Percentiles rank a stretch among this genome's conserved stretches.
Conservation (phyloP, 2,888 invertebrate species). For the Cactoblastis cactorum region DNA sequence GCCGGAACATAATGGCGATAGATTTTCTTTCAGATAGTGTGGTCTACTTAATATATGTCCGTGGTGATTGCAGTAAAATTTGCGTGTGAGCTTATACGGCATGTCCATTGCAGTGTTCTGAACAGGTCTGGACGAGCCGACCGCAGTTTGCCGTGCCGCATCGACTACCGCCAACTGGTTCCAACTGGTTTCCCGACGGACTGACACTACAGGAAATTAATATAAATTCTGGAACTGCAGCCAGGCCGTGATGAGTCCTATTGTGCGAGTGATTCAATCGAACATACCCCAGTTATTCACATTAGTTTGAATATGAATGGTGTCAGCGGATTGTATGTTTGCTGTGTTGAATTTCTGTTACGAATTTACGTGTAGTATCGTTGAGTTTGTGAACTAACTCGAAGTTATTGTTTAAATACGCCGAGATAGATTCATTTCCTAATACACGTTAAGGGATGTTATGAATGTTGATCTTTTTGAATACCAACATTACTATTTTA, state of each 20-base stretch:
- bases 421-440: too few relatives aligned
- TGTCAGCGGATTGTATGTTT: slow-evolving; percentile 38
- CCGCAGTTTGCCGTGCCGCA: slow-evolving; percentile 64
- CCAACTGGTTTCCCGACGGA: slow-evolving; percentile 34
- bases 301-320: slow-evolving; percentile 50
- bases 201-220: slow-evolving; percentile 69
- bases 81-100: slow-evolving; percentile 62
- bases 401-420: too few relatives aligned
- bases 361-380: background rate
- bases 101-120: slow-evolving; percentile 64
- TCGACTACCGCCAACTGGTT: slow-evolving; percentile 62
- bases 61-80: too few relatives aligned
- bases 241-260: slow-evolving; percentile 64
- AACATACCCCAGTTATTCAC: slow-evolving; percentile 51
- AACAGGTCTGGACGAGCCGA: slow-evolving; percentile 56
- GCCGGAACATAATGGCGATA: too few relatives aligned
- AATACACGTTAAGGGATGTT: too few relatives aligned
- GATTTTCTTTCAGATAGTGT: too few relatives aligned
- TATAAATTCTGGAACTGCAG: slow-evolving; percentile 65
- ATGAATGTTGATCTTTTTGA: too few relatives aligned
- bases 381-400: background rate
- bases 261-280: slow-evolving; percentile 65
- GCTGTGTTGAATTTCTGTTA: background rate
- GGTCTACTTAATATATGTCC: too few relatives aligned
- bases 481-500: too few relatives aligned